Evolutionary conservation across 2,797 vertebrate species (phyloP), one percentile per base, ranked within the genome.

Genomic region (Somateria mollissima): DNA sequence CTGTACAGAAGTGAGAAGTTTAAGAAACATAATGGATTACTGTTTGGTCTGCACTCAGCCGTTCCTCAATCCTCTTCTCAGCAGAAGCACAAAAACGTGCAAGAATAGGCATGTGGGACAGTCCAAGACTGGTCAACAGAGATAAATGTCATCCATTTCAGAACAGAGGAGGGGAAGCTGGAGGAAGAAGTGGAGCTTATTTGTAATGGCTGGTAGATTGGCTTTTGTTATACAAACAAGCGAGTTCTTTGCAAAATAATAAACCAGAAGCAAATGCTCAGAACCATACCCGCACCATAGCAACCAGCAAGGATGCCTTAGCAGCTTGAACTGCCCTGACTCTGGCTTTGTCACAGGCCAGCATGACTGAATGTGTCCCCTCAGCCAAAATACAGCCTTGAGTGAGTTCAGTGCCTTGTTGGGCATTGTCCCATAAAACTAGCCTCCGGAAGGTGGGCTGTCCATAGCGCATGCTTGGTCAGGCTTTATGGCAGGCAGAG

Each of bases 261-360:
- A 92, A 90, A 36, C 30, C 65, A 92, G 74, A 87, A 75, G 56
- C 84, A 66, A 73, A 62, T 54, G 74, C 65, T 91, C 22, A 0
- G 62, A 77, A 30, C 28, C 45, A 22, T 41, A 47, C 72, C 25
- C 56, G 10, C 89, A 30, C 90, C 83, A 39, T 95, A 93, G 88
- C 94, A 97, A 95, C 86, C 86, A 82, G 66, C 39, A 41, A 77
- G 49, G 70, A 36, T 95, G 61, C 65, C 75, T 81, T 84, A 87
- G 90, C 84, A 94, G 70, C 82, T 72, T 75, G 70, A 62, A 62
- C 41, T 88, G 82, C 2, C 25, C 91, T 66, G 39, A 43, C 51
- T 91, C 18, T 4, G 47, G 84, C 76, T 94, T 90, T 76, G 32
- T 67, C 87, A 69, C 67, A 85, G 49, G 30, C 34, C 18, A 6